Conservation (phyloP, 2,113 vertebrate genomes). For the Parotia lawesii region DNA sequence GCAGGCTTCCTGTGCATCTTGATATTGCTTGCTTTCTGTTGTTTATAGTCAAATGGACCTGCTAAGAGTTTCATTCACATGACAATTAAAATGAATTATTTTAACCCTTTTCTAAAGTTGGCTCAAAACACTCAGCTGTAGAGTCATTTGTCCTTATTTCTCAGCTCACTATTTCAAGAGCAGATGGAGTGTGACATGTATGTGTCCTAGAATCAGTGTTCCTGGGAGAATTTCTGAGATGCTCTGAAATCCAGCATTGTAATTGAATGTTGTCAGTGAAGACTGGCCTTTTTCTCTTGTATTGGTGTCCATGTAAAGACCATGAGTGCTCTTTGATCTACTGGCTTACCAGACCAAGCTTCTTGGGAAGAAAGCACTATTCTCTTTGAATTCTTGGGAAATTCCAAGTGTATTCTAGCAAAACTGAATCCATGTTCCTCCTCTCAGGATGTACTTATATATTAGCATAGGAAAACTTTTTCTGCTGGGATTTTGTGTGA, state of each 20-base stretch:
- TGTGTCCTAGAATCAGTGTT: not conserved
- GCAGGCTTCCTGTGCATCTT: not conserved
- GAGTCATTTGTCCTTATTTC: not conserved
- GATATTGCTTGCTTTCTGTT: not conserved
- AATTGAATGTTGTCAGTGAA: not conserved
- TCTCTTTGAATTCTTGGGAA: not conserved
- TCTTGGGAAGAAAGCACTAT: not conserved
- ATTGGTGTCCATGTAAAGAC: not conserved
- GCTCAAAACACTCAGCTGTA: not conserved
- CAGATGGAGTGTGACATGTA: not conserved
- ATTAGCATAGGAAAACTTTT: not conserved
- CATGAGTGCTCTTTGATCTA: not conserved
- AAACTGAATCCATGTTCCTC: not conserved
- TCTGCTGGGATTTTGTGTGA: not conserved
- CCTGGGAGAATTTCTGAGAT: not conserved
- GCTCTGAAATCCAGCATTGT: not conserved
- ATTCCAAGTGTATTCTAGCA: not conserved
- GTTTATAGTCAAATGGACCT: not conserved
- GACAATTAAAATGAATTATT: not conserved
- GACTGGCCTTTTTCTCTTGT: not conserved
- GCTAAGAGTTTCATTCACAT: not conserved
- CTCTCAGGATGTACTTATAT: not conserved
- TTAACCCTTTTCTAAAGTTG: not conserved
- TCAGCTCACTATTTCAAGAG: not conserved
- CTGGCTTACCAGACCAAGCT: not conserved